Conservation (phyloP, 2,113 vertebrate genomes). For the Ovis aries region ARS-UI_Ramb_v3.0 NC_056059.1:80241501-80242000, state of each 20-base stretch:
- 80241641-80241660: neutral
- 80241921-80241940: neutral
- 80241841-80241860: neutral
- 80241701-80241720: neutral
- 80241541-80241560: neutral
- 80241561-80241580: neutral
- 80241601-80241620: neutral
- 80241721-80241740: neutral
- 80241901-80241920: neutral
- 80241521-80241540: neutral
- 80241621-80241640: neutral
- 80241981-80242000: neutral
- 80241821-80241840: neutral
- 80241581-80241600: neutral
- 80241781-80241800: neutral
- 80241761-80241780: neutral
- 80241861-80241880: neutral
- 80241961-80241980: neutral
- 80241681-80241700: neutral
- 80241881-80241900: neutral
- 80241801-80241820: neutral
- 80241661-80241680: neutral
- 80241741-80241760: neutral
- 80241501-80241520: neutral
- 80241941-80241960: neutral